Base-by-base conservation (phyloP, 2,888 invertebrate genomes). In the Caenorhabditis auriculariae region DNA sequence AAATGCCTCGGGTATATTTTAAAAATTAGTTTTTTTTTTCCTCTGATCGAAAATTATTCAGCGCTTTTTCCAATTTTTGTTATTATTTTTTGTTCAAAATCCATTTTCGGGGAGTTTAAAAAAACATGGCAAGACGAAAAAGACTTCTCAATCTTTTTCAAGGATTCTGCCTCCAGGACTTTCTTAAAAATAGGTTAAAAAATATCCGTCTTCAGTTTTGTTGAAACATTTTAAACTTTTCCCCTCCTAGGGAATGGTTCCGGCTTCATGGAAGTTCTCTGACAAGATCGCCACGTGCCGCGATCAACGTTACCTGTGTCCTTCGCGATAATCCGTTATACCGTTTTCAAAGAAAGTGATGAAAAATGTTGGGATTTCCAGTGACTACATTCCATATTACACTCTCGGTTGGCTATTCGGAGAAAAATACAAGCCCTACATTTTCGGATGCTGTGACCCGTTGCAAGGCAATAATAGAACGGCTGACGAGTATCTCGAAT, bases 351-450 rank as follows among this genome's bases (percentile, higher is more conserved):
- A 12, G 15, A 21, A 9, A 46, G 23, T 21, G 29, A 19, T 12
- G 9, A 35, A 35, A 6, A 44, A 42, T 6, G 26, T n/a, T 45
- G 4, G 6, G 5, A 26, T 24, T 29, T 55, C 35, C 32, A 61
- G 61, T 50, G 57, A 57, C n/a, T 61, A 32, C 28, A 61, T 61
- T 17, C 61, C 61, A 3, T 51, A 28, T 6, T 61, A 57, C 35
- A 29, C 49, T n/a, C 42, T 54, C 50, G 54, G 54, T 15, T 61
- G 61, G 61, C 43, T 61, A 3, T 53, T 56, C 21, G 61, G 61
- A 2, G 49, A 48, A 5, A 44, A 41, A 27, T 61, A 61, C 24
- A 41, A 51, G 26, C 61, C 61, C 0, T 61, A 61, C 21, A 44
- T 37, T 17, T 61, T 47, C 21, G 61, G 61, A 12, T 61, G 61